phyloP scores from a whole-genome alignment of 2,797 vertebrate species.

The Neosilurus hyrtlii region DNA sequence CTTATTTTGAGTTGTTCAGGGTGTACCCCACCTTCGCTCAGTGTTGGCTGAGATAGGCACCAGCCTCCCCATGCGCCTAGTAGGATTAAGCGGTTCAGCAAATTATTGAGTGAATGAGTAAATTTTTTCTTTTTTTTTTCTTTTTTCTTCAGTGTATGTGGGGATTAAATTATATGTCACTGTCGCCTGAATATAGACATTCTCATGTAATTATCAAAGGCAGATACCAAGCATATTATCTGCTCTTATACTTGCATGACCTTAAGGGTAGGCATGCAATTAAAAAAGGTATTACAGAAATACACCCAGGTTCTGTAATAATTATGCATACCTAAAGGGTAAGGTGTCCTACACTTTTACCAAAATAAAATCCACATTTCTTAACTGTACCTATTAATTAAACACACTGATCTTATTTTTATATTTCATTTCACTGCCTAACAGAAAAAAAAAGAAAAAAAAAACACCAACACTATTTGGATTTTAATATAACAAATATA shows the following conservation, averaged over 20 bases:
- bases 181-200: constrained; percentile 63
- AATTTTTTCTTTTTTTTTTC: not conserved
- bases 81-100: too few species aligned
- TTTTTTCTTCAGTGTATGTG: constrained; percentile 46
- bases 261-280: not conserved
- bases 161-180: constrained; percentile 69
- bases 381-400: not conserved
- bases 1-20: too few species aligned
- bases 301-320: not conserved
- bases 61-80: too few species aligned
- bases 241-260: not conserved
- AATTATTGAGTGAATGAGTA: too few species aligned
- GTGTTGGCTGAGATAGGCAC: too few species aligned
- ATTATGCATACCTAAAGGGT: not conserved
- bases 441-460: too few species aligned
- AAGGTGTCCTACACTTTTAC: not conserved
- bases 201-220: not conserved
- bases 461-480: too few species aligned
- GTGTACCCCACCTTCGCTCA: too few species aligned
- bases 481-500: too few species aligned
- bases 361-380: not conserved
- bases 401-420: not conserved
- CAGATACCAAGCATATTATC: not conserved
- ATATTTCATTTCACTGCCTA: not conserved
- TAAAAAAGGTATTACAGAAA: constrained; percentile 5